A percentile compares a stretch with the other conserved stretches of the same genome.
phyloP scores from a whole-genome alignment of 35 echinoderm and acorn worm species.

The Anneissia japonica region DNA sequence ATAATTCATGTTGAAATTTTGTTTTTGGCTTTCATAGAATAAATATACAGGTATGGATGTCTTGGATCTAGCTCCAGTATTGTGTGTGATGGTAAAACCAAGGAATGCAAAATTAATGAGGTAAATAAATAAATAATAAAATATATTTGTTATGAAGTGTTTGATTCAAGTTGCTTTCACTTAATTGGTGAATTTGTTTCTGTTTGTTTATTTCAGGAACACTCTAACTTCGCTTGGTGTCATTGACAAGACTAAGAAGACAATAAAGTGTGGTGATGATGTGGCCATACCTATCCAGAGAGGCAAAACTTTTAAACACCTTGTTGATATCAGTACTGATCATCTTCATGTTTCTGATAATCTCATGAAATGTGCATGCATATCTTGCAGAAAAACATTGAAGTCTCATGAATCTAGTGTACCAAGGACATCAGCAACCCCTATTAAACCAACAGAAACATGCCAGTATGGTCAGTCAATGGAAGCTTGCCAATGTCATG shows the following conservation, averaged over 20 bases:
- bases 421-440: no score
- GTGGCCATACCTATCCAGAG: neutral
- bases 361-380: neutral
- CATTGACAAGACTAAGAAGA: neutral
- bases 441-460: no score
- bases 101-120: neutral
- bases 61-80: neutral
- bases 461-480: no score
- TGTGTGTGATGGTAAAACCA: neutral
- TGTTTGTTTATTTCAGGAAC: neutral
- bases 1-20: no score
- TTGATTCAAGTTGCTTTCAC: no score
- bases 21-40: no score
- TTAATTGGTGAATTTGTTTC: no score
- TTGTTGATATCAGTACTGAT: neutral
- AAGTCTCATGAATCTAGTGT: neutral
- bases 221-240: neutral
- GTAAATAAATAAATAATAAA: neutral
- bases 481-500: no score
- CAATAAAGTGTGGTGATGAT: neutral
- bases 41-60: no score
- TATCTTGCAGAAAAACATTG: neutral
- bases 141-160: no score
- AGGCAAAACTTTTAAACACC: neutral
- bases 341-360: neutral